Percentiles rank a stretch among this genome's conserved stretches.
Conservation (phyloP, 2,888 invertebrate genomes). For the Seira sanloemensis region DNA sequence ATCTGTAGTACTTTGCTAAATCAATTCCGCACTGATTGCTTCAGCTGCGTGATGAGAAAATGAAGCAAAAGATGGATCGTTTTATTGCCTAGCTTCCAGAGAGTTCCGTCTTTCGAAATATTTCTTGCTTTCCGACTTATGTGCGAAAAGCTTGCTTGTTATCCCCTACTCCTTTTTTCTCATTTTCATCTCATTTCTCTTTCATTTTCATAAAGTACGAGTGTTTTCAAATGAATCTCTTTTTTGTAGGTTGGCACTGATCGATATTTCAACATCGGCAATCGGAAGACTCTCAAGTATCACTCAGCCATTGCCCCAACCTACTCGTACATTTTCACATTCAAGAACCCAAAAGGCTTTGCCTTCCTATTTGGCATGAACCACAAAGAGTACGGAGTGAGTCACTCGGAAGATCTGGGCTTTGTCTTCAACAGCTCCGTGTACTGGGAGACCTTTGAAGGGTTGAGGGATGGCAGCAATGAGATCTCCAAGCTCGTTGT, state of each 20-base stretch:
- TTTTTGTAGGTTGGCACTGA: slow-evolving; percentile 35
- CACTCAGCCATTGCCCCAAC: slow-evolving; percentile 60
- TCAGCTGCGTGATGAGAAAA: too few species aligned
- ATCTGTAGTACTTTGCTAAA: too few species aligned
- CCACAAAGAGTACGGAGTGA: slow-evolving; percentile 31
- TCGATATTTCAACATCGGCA: slow-evolving; percentile 44
- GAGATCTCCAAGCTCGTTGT: slow-evolving; percentile 44
- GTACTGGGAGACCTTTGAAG: slow-evolving; percentile 49
- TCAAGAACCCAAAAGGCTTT: slow-evolving; percentile 38
- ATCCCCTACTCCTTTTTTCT: too few species aligned
- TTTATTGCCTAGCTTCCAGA: too few species aligned
- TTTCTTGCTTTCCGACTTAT: too few species aligned
- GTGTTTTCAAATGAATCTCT: background rate
- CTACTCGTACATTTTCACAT: slow-evolving; percentile 54
- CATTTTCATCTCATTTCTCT: too few species aligned
- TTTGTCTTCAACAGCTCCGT: slow-evolving; percentile 53
- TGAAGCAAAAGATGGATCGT: too few species aligned
- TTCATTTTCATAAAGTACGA: background rate
- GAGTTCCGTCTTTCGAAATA: too few species aligned
- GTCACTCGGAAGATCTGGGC: slow-evolving; percentile 46
- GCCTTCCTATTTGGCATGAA: slow-evolving; percentile 31
- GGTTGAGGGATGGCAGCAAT: slow-evolving; percentile 38
- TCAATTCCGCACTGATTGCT: too few species aligned
- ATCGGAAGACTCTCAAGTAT: slow-evolving; percentile 38
- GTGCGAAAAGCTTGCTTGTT: too few species aligned